Base-by-base conservation (phyloP, 2,888 invertebrate genomes). In the Unio delphinus region DNA sequence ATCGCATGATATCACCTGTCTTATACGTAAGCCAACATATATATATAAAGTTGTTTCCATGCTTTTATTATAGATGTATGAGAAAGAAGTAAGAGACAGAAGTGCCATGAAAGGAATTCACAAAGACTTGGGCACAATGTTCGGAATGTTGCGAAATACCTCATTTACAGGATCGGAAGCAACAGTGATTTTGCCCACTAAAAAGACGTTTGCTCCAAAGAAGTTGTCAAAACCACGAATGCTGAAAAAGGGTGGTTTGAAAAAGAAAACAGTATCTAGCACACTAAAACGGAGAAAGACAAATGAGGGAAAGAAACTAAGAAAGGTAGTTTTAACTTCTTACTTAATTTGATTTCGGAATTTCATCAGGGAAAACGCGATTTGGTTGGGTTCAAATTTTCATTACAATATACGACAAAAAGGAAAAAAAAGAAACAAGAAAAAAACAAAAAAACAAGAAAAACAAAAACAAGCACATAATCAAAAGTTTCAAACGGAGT, bases 41-140 rank as follows among this genome's bases (percentile, higher is more conserved):
- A 23, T 23, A 23, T 20, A 23, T 60, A 20, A 15, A 3, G 11
- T 61, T 64, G 4, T 60, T 64, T 20, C 59, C 23, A 57, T 54
- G 18, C 61, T 57, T n/a, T 67, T 65, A 15, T 67, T 68, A 23
- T 64, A 76, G 66, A 67, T 70, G 56, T 85, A 85, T 60, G 85
- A 85, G 70, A 79, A 79, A 56, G 83, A 84, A 61, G 83, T 83
- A 0, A 67, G 85, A 23, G 73, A 73, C 0, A 65, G 82, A 58
- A 69, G 74, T 60, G 79, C 70, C 6, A 56, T n/a, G 17, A 63
- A 20, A 6, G 73, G 74, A 20, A 65, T 85, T 11, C 71, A 80
- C 64, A 78, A 79, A 64, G 84, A 85, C 56, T 61, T 85, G 55
- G 74, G 82, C 59, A 74, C 69, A 0, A 57, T 84, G 60, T 84